Conservation (phyloP, 2,797 vertebrate genomes). For the Cetoscarus ocellatus region DNA sequence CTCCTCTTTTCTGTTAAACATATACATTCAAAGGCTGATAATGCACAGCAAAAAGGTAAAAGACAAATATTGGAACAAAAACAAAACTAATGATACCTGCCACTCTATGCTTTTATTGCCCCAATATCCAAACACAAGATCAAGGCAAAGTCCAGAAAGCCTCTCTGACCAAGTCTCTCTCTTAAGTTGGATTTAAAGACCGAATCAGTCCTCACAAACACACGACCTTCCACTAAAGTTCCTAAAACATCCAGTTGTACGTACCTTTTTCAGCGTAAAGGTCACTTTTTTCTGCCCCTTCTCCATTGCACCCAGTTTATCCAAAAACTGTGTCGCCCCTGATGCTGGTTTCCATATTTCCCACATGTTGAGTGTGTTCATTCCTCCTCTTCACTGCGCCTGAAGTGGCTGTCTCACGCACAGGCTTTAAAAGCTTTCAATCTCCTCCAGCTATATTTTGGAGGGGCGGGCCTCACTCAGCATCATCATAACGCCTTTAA, state of each 20-base stretch:
- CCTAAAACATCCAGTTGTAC: slow-evolving; percentile 19
- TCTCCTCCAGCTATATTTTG: slow-evolving; percentile 20
- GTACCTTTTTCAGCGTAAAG: slow-evolving; percentile 57
- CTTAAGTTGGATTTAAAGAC: not conserved
- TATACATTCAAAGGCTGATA: too few relatives aligned
- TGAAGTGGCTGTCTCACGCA: slow-evolving; percentile 16
- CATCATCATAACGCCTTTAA: slow-evolving; percentile 32
- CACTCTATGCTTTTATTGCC: too few relatives aligned
- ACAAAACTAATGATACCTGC: too few relatives aligned
- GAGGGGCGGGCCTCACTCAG: slow-evolving; percentile 42
- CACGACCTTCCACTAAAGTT: too few relatives aligned
- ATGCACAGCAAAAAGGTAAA: too few relatives aligned
- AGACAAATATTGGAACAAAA: too few relatives aligned
- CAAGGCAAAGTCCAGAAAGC: too few relatives aligned
- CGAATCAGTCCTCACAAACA: not conserved
- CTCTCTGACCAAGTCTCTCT: not conserved
- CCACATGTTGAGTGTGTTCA: slow-evolving; percentile 49
- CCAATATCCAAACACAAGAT: too few relatives aligned
- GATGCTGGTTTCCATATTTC: slow-evolving; percentile 58
- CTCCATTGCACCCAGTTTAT: slow-evolving; percentile 37
- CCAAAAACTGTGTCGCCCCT: slow-evolving; percentile 41
- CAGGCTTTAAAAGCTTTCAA: slow-evolving; percentile 17
- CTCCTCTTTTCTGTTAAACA: too few relatives aligned
- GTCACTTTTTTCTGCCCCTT: slow-evolving; percentile 31
- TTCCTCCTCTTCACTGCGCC: too few relatives aligned